These are phyloP conservation scores for Onthophagus taurus DNA, from an alignment of 1,140 invertebrate genomes.

Conservation along the genomic window DNA sequence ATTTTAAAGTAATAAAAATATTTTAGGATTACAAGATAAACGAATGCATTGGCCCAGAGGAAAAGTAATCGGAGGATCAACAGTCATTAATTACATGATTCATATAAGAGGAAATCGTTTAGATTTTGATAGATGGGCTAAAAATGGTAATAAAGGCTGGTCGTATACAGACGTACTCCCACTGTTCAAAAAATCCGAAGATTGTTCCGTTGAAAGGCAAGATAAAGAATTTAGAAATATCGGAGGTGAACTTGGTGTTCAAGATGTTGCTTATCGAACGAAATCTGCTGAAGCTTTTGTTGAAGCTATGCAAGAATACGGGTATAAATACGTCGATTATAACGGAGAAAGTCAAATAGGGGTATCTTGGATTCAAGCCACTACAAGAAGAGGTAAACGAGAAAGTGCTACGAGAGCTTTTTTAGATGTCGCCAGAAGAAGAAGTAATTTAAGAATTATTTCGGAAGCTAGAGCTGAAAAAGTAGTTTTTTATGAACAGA, in stretches of 20 bases:
- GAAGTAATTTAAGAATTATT: constrained; percentile 74
- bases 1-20: too few species aligned
- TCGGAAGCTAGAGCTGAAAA: constrained; percentile 71
- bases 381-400: constrained; percentile 61
- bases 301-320: constrained; percentile 61
- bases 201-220: constrained; percentile 49
- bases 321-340: constrained; percentile 59
- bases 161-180: constrained; percentile 66
- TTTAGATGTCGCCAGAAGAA: constrained; percentile 62
- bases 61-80: constrained; percentile 61
- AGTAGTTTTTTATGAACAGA: constrained; percentile 59
- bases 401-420: constrained; percentile 86
- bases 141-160: constrained; percentile 68
- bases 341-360: constrained; percentile 81
- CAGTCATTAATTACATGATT: constrained; percentile 80
- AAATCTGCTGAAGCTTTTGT: constrained; percentile 52
- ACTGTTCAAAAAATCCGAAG: constrained; percentile 71
- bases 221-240: constrained; percentile 44
- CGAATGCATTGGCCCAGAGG: constrained; percentile 51
- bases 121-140: constrained; percentile 56
- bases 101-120: constrained; percentile 69
- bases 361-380: constrained; percentile 80
- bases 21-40: constrained; percentile 42
- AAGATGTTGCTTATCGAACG: constrained; percentile 50
- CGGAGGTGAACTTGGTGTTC: constrained; percentile 46